Evolutionary conservation across 2,888 invertebrate genomes (phyloP), one percentile per base, ranked within the genome.

Genomic region (Ashinkailepas kermadecensis): DNA sequence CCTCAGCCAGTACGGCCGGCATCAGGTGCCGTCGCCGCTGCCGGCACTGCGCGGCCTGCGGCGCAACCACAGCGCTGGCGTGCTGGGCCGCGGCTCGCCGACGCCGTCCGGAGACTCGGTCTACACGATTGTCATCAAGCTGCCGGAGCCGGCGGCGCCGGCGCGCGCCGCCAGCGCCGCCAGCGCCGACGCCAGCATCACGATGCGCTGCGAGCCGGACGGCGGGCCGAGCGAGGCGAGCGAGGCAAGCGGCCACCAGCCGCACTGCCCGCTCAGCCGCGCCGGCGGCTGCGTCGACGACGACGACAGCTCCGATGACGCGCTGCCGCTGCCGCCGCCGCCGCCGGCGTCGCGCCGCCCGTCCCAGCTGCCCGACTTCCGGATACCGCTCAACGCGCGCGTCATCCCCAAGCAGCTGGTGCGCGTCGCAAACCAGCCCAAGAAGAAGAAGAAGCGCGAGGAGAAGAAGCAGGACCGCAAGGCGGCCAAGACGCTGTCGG

Each of bases 401-500:
- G 93, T 94, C 84, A 94, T 95, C 82, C 93, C 94, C 0, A 94
- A 94, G 86, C 74, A 74, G 74, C 74, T 56, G 56, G 74, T 18
- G 18, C 25, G 25, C 25, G 70, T 3, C 15, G n/a, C 39, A 15
- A 54, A 39, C 18, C 92, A 92, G 85, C 39, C 82, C 21, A 95
- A 95, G 87, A 93, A 93, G 82, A 95, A 95, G 88, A 96, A 96
- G 89, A 95, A 96, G 87, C 93, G 95, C 1, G 95, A 95, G 86
- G 97, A 98, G 88, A 95, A 96, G 87, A 95, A 96, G 84, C 96
- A 96, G 86, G 98, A 98, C 86, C 93, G 95, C 84, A 99, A 99
- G 89, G 99, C 99, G 80, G 99, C 99, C 21, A 99, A 99, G 88
- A 99, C 99, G 0, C 89, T 99, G 80, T 95, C 95, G 62, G 99